These are phyloP conservation scores for Gallinago paraguaiae DNA, from an alignment of 2,113 vertebrate genomes.

Conservation along the genomic window DNA sequence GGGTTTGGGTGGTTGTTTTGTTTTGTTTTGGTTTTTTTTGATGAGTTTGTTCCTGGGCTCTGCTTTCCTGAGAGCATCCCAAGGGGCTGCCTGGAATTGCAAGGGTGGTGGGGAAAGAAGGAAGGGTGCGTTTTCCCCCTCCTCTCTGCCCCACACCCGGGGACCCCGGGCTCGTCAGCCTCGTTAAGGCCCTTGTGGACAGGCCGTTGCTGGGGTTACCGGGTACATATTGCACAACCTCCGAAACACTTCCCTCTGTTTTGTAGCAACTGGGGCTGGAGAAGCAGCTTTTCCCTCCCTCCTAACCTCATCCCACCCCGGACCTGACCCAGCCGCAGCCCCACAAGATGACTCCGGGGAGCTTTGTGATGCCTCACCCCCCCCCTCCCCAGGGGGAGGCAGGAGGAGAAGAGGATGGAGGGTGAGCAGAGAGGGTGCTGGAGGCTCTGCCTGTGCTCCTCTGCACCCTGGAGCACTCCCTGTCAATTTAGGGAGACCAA, in stretches of 20 bases:
- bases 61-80: neutral
- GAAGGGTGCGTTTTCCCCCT: neutral
- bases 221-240: slow-evolving; percentile 51
- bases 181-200: neutral
- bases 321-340: neutral
- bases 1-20: neutral
- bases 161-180: neutral
- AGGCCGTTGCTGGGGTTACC: slow-evolving; percentile 15
- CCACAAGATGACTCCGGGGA: neutral
- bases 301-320: slow-evolving; percentile 33
- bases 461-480: neutral
- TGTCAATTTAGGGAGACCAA: neutral
- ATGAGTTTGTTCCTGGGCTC: neutral
- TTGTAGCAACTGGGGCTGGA: slow-evolving; percentile 47
- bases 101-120: no score
- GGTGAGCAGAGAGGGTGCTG: neutral
- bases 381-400: neutral
- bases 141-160: neutral
- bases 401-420: neutral
- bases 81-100: neutral
- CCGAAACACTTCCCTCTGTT: slow-evolving; percentile 53
- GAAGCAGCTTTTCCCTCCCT: neutral
- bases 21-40: neutral
- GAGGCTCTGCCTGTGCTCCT: neutral
- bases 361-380: neutral